Evolutionary conservation across 2,888 invertebrate species (phyloP), one percentile per base, ranked within the genome.

Genomic region (Morinoia aosen): DNA sequence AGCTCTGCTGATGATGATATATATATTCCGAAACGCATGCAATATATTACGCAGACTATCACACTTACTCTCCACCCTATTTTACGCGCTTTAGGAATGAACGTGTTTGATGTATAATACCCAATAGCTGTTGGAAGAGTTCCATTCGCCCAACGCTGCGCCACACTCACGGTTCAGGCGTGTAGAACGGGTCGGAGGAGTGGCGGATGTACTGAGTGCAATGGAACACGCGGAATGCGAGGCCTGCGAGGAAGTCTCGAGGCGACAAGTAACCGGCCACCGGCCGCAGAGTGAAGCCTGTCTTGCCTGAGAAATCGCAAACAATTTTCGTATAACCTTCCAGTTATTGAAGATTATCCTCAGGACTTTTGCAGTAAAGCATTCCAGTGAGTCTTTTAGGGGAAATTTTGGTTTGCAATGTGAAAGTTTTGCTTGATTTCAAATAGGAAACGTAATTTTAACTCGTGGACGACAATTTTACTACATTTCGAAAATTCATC

Each of bases 111-210:
- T 2, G 48, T 48, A 48, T 48, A 48, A 48, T 48, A 48, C 48
- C 48, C 5, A 48, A 48, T n/a, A n/a, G n/a, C n/a, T n/a, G n/a
- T n/a, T n/a, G n/a, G n/a, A n/a, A n/a, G n/a, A n/a, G n/a, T n/a
- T n/a, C n/a, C n/a, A n/a, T n/a, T n/a, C n/a, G n/a, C n/a, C n/a
- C 11, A 48, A 40, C 40, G 90, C 4, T 0, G 0, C 39, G 88
- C 33, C 57, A 64, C 95, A 98, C 98, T 98, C 98, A 99, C 99
- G 99, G 99, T 97, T 99, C 99, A 0, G 99, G 99, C 0, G 99
- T 99, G 97, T 99, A 99, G 97, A 99, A 99, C 0, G 99, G 99
- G 97, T 99, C 99, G 0, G 99, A 99, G 0, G 99, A 98, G 97
- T 99, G 99, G 0, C 99, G 98, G 97, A 99, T 99, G 97, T 99